Evolutionary conservation across 1,140 invertebrate species (phyloP), one percentile per base, ranked within the genome.

Genomic region (Eueides isabella): DNA sequence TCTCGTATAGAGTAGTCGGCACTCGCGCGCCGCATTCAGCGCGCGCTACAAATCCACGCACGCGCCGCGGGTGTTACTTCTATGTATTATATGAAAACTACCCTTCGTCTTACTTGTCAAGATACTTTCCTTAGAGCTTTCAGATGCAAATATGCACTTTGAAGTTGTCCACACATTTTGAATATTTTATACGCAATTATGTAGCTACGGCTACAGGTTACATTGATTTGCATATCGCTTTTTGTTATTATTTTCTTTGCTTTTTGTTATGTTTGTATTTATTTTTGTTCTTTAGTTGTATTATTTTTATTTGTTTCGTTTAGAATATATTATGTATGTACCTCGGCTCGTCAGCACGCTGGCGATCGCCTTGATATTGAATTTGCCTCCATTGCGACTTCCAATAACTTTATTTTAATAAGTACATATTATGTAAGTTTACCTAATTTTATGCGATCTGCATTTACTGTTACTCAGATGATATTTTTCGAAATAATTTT

Each of bases 191-290:
- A 62, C 63, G 72, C 61, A 65, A 28, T 62, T 44, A 29, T 77
- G 31, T 76, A 55, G 19, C 71, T 65, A 75, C 73, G 73, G 67
- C 71, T 61, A 75, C 67, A 76, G 71, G 71, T 73, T 33, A 61
- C 75, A 33, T 82, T 79, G 81, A 90, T 92, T 92, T 92, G 91
- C 90, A 92, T 92, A 91, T 92, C 87, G 85, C 79, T 88, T 88
- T 87, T 78, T 90, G 76, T 87, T 85, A 79, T 88, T 81, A 82
- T 78, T 87, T 90, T 85, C 82, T 80, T 85, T 80, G 76, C 75
- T 75, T 88, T 84, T 81, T 89, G 89, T 92, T 92, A 90, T 92
- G 90, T 93, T 91, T 92, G 89, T 90, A 89, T 93, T 89, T 93
- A 90, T 93, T 93, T 93, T 91, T 92, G 88, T 87, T 89, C 84